Evolutionary conservation across 64 coral and sea anemone genomes (phyloP).

Genomic region (Orbicella faveolata): DNA sequence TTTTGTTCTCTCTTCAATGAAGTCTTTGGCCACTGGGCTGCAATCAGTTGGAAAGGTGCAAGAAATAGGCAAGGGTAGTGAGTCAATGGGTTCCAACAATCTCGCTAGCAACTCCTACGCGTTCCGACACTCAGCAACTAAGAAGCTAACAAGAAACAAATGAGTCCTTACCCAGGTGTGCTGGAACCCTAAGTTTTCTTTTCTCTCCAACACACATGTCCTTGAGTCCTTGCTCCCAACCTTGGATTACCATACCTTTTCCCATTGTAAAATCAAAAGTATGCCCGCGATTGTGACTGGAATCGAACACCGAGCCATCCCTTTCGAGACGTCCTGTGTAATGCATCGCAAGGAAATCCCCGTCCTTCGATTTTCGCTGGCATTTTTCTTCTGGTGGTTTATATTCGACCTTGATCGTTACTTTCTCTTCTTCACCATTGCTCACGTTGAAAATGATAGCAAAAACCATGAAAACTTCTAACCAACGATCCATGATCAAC

Average conservation of each 20-base stretch:
- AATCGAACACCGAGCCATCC: constrained; percentile 84
- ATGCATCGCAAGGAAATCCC: constrained; percentile 75
- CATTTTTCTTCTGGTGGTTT: constrained; percentile 75
- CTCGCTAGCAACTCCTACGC: no score
- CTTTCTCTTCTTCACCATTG: constrained; percentile 31
- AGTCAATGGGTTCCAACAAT: no score
- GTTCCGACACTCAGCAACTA: neutral
- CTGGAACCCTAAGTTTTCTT: constrained; percentile 77
- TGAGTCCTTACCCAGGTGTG: constrained; percentile 72
- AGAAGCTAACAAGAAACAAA: neutral
- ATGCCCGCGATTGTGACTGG: constrained; percentile 69
- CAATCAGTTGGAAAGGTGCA: no score
- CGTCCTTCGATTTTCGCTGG: constrained; percentile 61
- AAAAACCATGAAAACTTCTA: neutral
- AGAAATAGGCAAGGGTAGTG: no score
- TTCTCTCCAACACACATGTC: constrained; percentile 92
- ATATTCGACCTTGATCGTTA: constrained; percentile 79
- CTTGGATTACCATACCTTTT: constrained; percentile 91
- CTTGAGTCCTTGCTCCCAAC: constrained; percentile 84
- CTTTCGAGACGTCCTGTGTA: constrained; percentile 82
- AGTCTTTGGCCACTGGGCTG: no score
- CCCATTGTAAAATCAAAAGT: constrained; percentile 94
- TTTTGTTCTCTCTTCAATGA: no score
- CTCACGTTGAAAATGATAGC: neutral
- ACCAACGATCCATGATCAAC: neutral